Evolutionary conservation across 2,888 invertebrate species (phyloP).

Genomic region (Scaptomyza flava): DNA sequence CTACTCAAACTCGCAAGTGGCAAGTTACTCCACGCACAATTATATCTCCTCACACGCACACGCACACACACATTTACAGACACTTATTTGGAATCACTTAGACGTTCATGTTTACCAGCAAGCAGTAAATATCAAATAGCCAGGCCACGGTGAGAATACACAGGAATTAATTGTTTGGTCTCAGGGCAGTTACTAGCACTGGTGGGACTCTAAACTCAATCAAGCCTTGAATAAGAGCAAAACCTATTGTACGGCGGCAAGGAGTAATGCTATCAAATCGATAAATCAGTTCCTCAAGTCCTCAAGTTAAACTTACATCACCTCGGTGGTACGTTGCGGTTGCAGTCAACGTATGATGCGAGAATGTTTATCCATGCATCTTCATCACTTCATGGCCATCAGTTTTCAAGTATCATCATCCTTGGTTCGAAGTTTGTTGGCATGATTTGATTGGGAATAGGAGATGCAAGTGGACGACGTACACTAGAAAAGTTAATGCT

Average conservation of each 20-base stretch:
- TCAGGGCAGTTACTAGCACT: not conserved
- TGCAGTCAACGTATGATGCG: no score
- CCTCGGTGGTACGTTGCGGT: no score
- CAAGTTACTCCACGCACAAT: no score
- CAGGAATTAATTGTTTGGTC: constrained; percentile 14
- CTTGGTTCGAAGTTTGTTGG: no score
- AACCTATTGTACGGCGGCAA: not conserved
- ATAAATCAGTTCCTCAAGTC: constrained; percentile 1
- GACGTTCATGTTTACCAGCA: not conserved
- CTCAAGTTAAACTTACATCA: no score
- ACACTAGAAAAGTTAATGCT: not conserved
- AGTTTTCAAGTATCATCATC: no score
- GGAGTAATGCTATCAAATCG: constrained; percentile 5
- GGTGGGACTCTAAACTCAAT: not conserved
- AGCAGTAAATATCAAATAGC: not conserved
- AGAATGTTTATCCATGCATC: not conserved
- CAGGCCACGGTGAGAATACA: constrained; percentile 10
- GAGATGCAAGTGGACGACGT: constrained; percentile 7
- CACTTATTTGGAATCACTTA: not conserved
- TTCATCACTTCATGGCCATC: not conserved
- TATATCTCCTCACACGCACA: no score
- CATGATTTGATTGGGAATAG: constrained; percentile 1
- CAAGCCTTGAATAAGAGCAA: not conserved
- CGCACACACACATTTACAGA: no score
- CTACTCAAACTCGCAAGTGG: no score